These are phyloP conservation scores for Saccopteryx bilineata DNA, from an alignment of 2,113 vertebrate genomes.

Conservation along the genomic window DNA sequence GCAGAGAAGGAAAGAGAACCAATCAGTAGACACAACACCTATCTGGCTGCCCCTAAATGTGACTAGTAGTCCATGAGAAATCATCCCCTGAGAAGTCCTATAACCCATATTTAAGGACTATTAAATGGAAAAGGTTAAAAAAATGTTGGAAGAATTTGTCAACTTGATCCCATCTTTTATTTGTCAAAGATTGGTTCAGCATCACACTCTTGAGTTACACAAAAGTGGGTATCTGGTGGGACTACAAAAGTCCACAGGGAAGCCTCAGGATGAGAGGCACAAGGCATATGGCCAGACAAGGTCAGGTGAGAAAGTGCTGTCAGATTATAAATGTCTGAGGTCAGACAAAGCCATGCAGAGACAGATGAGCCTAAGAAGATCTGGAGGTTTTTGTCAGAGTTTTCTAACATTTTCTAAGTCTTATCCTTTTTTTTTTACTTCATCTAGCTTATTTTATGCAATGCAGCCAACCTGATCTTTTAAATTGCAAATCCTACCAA, in stretches of 20 bases:
- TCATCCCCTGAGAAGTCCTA: accelerated
- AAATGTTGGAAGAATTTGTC: not conserved
- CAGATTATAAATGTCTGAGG: not conserved
- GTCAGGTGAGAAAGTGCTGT: not conserved
- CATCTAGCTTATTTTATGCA: not conserved
- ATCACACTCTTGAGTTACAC: not conserved
- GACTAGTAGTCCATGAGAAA: not conserved
- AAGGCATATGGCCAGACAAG: not conserved
- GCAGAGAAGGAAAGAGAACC: not conserved
- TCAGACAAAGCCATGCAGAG: not conserved
- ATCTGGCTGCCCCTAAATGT: not conserved
- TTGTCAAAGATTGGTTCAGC: not conserved
- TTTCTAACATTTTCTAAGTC: not conserved
- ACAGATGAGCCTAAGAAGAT: not conserved
- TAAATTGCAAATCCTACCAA: slow-evolving; percentile 30
- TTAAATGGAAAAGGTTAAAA: not conserved
- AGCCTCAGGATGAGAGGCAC: not conserved
- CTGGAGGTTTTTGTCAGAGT: not conserved
- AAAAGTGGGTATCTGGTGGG: not conserved
- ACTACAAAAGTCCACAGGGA: not conserved
- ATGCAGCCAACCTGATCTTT: not conserved
- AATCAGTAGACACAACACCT: not conserved
- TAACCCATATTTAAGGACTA: not conserved
- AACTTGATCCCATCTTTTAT: not conserved
- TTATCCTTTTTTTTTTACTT: not conserved